A percentile compares a stretch with the other conserved stretches of the same genome.
These are phyloP conservation scores for Paradoxurus hermaphroditus DNA, from an alignment of 2,113 vertebrate genomes.

Conservation along the genomic window DNA sequence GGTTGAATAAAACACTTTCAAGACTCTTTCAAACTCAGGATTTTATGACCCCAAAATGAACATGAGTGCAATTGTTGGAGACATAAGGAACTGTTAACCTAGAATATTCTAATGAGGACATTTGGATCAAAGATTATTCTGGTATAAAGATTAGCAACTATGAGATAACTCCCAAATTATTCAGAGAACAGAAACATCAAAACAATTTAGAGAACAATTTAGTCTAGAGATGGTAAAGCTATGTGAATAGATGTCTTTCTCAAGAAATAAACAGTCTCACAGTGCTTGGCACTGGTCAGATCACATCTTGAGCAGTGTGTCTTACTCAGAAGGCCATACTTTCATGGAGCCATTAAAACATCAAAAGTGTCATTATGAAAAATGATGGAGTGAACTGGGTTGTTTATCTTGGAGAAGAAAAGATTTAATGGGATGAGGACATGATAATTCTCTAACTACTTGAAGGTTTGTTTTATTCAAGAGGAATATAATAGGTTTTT, in stretches of 20 bases:
- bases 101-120: constrained; percentile 17
- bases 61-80: not conserved
- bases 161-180: not conserved
- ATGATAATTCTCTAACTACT: constrained; percentile 19
- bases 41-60: constrained; percentile 21
- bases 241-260: not conserved
- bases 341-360: constrained; percentile 27
- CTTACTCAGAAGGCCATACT: not conserved
- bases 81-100: not conserved
- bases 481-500: not conserved
- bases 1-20: not conserved
- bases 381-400: not conserved
- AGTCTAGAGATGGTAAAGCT: not conserved
- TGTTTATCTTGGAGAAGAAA: constrained; percentile 38
- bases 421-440: constrained; percentile 29
- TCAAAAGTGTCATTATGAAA: constrained; percentile 22
- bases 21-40: not conserved
- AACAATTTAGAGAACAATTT: constrained; percentile 2
- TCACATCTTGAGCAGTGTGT: not conserved
- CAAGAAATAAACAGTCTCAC: not conserved
- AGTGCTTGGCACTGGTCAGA: not conserved
- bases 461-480: constrained; percentile 10
- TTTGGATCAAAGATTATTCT: constrained; percentile 49
- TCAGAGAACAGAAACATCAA: constrained; percentile 9
- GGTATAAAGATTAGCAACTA: not conserved